Base-by-base conservation (phyloP, 2,797 vertebrate species). In the Apodemus agrarius region DNA sequence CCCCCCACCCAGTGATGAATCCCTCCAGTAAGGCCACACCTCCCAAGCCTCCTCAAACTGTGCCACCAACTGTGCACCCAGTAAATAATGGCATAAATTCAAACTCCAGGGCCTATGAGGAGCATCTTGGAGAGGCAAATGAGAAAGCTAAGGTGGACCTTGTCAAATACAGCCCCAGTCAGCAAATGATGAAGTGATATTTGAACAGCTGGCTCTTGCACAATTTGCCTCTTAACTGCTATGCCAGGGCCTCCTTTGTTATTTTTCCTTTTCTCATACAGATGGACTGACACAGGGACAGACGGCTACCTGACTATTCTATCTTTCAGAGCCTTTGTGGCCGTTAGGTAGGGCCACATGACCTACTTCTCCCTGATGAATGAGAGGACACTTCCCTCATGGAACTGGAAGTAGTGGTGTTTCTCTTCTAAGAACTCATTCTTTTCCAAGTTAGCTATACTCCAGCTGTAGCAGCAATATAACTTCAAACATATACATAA, bases 281-380 rank as follows among this genome's bases (percentile, higher is more conserved):
- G 69, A 31, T 31, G 4, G 67, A 7, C 17, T 29, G 43, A 5
- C 0, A 3, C 63, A 13, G 0, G 7, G 46, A 13, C 3, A 3
- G 6, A 2, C 76, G 46, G 6, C 14, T 14, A 3, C 3, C 13
- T 1, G 3, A 17, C 19, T 17, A 1, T 0, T 12, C 8, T 3
- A 29, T 1, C 1, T 24, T 34, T 65, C 29, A 11, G 22, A 24
- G 54, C 11, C 26, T n/a, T 34, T 57, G 5, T 8, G n/a, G 4
- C 19, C 1, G 1, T n/a, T 52, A 82, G 78, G 6, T 37, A 52
- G 40, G 74, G 11, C 16, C 61, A 24, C 0, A 0, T n/a, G 85
- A n/a, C 72, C 79, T 46, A 49, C 1, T 57, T 83, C n/a, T 78
- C n/a, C 31, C 67, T 67, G 61, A 2, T 43, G 54, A 49, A 26